Evolutionary conservation across 2,888 invertebrate species (phyloP), one percentile per base, ranked within the genome.

Genomic region (Cylindroiulus punctatus): DNA sequence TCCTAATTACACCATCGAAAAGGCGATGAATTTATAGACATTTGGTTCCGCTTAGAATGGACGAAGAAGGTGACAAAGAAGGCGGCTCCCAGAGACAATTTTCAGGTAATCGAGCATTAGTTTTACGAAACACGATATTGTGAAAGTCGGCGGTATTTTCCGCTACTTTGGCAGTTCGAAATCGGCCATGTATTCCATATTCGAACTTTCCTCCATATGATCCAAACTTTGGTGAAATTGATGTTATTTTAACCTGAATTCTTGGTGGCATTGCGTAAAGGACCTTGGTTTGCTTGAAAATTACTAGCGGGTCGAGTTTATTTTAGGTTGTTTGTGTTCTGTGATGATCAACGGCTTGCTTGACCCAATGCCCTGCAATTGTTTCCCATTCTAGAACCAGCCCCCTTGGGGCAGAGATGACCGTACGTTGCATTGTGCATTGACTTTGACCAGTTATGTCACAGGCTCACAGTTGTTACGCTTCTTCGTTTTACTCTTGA

Each of bases 61-160:
- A 84, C n/a, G 84, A 84, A 30, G 47, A 40, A 42, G 30, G 40
- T 30, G 84, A 84, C 17, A 84, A 84, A 47, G 84, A 84, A 42
- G 42, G 44, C 44, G 42, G 84, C 44, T 42, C 32, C 5, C 84
- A 84, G 36, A 40, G 44, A 22, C 84, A 84, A 42, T 42, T 84
- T 36, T 84, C 84, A 84, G 84, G 84, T 84, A 84, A 84, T 84
- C 19, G 8, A 65, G 12, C 65, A 65, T 65, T 65, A 26, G 26
- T 65, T 65, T 14, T 65, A 65, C 36, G 36, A 36, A 36, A n/a
- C n/a, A 1, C 22, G 22, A 65, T n/a, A 65, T 65, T 8, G 2
- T 26, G 12, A 44, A 1, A 65, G n/a, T 65, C 26, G 65, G 12
- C 65, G 12, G 65, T 10, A n/a, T 52, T 2, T 19, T 5, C 26